A percentile compares a stretch with the other conserved stretches of the same genome.
phyloP scores from a whole-genome alignment of 2,888 invertebrate species.

The Ischnus inquisitorius region DNA sequence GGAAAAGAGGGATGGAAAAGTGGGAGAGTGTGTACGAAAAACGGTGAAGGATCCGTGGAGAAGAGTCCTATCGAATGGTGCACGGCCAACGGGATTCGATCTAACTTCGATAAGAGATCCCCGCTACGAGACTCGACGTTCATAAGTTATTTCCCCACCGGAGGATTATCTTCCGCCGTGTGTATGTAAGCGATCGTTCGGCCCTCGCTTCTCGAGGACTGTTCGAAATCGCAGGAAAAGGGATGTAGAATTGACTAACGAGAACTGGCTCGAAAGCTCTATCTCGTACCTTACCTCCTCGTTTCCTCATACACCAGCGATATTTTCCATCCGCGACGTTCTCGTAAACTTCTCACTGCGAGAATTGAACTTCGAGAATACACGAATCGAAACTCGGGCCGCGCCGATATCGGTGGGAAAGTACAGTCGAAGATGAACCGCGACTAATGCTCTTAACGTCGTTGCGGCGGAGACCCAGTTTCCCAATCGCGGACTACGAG shows the following conservation, averaged over 20 bases:
- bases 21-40: conserved; percentile 20
- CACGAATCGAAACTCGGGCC: conserved; percentile 46
- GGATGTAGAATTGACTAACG: conserved; percentile 25
- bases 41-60: conserved; percentile 27
- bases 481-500: conserved; percentile 22
- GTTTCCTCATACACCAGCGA: conserved; percentile 41
- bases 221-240: conserved; percentile 44
- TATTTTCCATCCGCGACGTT: conserved; percentile 48
- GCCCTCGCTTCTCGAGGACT: conserved; percentile 47
- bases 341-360: conserved; percentile 51
- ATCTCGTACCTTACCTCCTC: conserved; percentile 8
- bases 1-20: conserved; percentile 27
- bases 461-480: conserved; percentile 12
- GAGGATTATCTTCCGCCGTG: conserved; percentile 64
- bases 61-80: conserved; percentile 56
- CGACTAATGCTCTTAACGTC: neutral
- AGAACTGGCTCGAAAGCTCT: neutral
- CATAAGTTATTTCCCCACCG: conserved; percentile 67
- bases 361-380: conserved; percentile 56
- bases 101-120: conserved; percentile 67
- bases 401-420: conserved; percentile 1
- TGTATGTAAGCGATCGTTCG: conserved; percentile 53
- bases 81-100: conserved; percentile 64
- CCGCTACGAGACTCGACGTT: conserved; percentile 63
- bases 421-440: neutral